Base-by-base conservation (phyloP, 1,140 invertebrate species). In the Tachypleus tridentatus region DNA sequence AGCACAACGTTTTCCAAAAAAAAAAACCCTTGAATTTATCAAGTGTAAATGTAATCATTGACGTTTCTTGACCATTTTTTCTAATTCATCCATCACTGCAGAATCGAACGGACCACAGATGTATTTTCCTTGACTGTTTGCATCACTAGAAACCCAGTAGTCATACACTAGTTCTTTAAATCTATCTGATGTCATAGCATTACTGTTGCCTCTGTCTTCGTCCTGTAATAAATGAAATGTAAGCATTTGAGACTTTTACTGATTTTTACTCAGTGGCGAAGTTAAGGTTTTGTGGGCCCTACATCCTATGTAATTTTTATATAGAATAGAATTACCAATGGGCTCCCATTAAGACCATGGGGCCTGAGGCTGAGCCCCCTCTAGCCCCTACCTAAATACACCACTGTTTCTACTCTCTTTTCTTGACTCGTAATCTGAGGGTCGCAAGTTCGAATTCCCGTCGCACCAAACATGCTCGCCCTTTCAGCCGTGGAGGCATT, bases 71-170 rank as follows among this genome's bases (percentile, higher is more conserved):
- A 54, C 53, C 64, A 65, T 70, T 29, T 51, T 62, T 64, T 74
- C 69, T 9, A 74, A 58, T 50, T 73, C 70, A n/a, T 69, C 64
- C 9, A 70, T 58, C 0, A 63, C 5, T 3, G 60, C 63, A 3
- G 70, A 71, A 64, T 74, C 73, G 57, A 74, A 74, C 10, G 73
- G 72, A n/a, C 73, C 73, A 50, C 70, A 74, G 10, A 74, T 71
- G 58, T 73, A 74, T 62, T 74, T 73, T n/a, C 73, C 73, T 58
- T 66, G 70, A 58, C 65, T 69, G 58, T 60, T 57, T 9, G 64
- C 57, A 61, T 73, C 65, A 8, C 68, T 65, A 6, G 72, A 72
- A 6, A 71, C 69, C 70, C 72, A 74, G 62, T 71, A 74, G 48
- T 74, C 73, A 59, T 74, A 74, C 8, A 74, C 67, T 9, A 73